Evolutionary conservation across 2,797 vertebrate genomes (phyloP), one percentile per base, ranked within the genome.

Genomic region (Tragopan temminckii): DNA sequence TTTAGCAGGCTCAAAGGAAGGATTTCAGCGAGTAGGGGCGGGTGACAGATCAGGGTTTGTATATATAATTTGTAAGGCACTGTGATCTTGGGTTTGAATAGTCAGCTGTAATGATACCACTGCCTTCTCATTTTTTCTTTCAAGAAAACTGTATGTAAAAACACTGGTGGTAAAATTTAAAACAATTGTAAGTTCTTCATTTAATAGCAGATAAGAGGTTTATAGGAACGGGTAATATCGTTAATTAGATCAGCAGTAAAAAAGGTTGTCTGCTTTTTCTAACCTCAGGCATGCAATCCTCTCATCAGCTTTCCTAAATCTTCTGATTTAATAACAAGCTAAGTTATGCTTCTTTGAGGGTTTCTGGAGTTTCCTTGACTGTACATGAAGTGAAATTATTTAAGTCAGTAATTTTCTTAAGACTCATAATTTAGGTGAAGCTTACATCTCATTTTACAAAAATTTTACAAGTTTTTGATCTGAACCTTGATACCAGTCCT

Each of bases 51-150:
- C 76, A 66, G 62, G 64, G 67, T 93, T 94, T 95, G 81, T 93
- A 90, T 95, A 93, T 96, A 89, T 95, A 96, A 95, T 96, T 93
- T 94, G 92, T 82, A 43, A 93, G 84, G 89, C 58, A 3, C 53
- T 63, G 63, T 52, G 40, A 68, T 95, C 79, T 75, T 86, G 80
- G 70, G 58, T 90, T 82, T 94, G 81, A 92, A 80, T 87, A 93
- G 94, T 95, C 94, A 95, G 50, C 81, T 94, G 81, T 95, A 95
- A 93, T 89, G 90, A 94, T 93, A 92, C 13, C 90, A 72, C 62
- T 88, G 8, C 80, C 43, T 88, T 58, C 15, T 75, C 58, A 80
- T 85, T 84, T 42, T 66, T 69, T 69, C 84, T 90, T 95, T 69
- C 42, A 46, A n/a, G 50, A 62, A 87, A 93, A 33, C 35, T 68